Conservation (phyloP, 92 coral and sea anemone species). For the Zoanthus solanderi region DNA sequence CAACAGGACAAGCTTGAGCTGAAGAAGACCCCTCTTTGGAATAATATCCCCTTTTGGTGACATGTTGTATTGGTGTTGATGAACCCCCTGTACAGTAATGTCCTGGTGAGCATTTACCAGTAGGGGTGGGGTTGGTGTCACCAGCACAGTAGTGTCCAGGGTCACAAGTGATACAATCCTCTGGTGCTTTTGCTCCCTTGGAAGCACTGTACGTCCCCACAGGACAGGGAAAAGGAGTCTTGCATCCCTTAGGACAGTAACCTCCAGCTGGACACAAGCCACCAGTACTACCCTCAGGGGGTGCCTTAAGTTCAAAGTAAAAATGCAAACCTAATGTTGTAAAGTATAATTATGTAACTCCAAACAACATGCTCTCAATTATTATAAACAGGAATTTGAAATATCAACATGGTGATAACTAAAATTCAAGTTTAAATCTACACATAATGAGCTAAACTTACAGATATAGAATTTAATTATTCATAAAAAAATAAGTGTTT, state of each 20-base stretch:
- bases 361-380: neutral
- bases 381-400: too few relatives aligned
- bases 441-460: too few relatives aligned
- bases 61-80: conserved; percentile 85
- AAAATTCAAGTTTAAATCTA: too few relatives aligned
- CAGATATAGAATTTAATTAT: too few relatives aligned
- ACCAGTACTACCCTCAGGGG: conserved; percentile 98
- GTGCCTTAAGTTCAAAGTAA: conserved; percentile 74
- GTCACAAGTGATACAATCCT: conserved; percentile 95
- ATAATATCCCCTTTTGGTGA: conserved; percentile 84
- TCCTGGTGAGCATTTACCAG: conserved; percentile 95
- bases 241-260: conserved; percentile 96
- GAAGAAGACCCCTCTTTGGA: conserved; percentile 79
- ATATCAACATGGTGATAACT: too few relatives aligned
- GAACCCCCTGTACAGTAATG: conserved; percentile 92
- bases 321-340: neutral
- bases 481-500: too few relatives aligned
- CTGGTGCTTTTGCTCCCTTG: conserved; percentile 94
- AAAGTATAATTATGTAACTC: neutral
- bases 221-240: conserved; percentile 93
- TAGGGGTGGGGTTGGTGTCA: conserved; percentile 92
- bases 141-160: conserved; percentile 99
- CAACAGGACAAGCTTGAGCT: conserved; percentile 83
- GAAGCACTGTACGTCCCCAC: conserved; percentile 93
- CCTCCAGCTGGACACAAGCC: conserved; percentile 98